These are phyloP conservation scores for Clepsis dumicolana DNA, from an alignment of 2,888 invertebrate species.

Conservation along the genomic window DNA sequence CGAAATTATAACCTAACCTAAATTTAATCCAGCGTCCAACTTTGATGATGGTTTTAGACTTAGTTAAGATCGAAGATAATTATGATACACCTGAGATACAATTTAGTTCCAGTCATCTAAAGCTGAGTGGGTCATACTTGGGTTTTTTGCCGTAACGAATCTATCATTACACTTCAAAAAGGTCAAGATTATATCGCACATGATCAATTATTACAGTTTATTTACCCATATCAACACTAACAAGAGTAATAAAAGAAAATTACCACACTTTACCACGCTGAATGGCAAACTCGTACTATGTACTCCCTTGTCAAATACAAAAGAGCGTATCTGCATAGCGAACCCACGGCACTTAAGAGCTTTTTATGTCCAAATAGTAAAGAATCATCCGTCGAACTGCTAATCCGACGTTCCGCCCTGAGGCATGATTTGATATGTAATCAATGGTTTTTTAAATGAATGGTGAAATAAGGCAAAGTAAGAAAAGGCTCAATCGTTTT, in stretches of 20 bases:
- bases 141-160: too few relatives aligned
- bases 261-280: constrained; percentile 12
- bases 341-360: background rate
- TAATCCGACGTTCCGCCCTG: constrained; percentile 5
- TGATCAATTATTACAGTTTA: background rate
- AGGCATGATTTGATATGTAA: constrained; percentile 6
- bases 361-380: background rate
- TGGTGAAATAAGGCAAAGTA: background rate
- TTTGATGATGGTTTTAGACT: too few relatives aligned
- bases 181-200: background rate
- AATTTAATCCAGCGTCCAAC: too few relatives aligned
- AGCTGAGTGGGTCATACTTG: too few relatives aligned
- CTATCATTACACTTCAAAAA: background rate
- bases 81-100: too few relatives aligned
- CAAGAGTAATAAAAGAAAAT: constrained; percentile 13
- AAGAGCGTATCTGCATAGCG: too few relatives aligned
- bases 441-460: constrained; percentile 11
- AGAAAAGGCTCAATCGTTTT: background rate
- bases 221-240: background rate
- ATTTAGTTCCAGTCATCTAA: too few relatives aligned
- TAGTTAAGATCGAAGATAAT: too few relatives aligned
- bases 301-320: too few relatives aligned
- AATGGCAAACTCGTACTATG: too few relatives aligned
- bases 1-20: too few relatives aligned
- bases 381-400: background rate